A percentile compares a stretch with the other conserved stretches of the same genome.
These are phyloP conservation scores for Lepetodrilus schrolli DNA, from an alignment of 2,888 invertebrate species.

Conservation along the genomic window DNA sequence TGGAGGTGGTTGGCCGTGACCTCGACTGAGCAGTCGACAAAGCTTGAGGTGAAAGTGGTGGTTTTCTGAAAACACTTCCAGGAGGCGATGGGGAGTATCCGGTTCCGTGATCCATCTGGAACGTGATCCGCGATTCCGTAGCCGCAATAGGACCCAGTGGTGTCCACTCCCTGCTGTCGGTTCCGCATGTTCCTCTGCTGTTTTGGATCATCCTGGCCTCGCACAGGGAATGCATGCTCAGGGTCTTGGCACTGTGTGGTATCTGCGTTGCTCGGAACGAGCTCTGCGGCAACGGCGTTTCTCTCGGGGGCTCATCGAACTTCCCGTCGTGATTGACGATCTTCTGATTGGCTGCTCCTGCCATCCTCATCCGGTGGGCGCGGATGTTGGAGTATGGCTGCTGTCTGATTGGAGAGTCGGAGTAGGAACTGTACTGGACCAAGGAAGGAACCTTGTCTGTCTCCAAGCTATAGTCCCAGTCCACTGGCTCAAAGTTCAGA, in stretches of 20 bases:
- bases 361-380: constrained; percentile 71
- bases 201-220: constrained; percentile 66
- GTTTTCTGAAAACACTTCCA: constrained; percentile 44
- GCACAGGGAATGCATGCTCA: constrained; percentile 62
- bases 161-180: constrained; percentile 32
- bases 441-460: constrained; percentile 72
- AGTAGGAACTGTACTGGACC: constrained; percentile 70
- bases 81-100: constrained; percentile 10
- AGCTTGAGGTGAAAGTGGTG: constrained; percentile 40
- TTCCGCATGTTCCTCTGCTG: constrained; percentile 35
- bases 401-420: constrained; percentile 68
- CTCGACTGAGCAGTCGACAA: constrained; percentile 35
- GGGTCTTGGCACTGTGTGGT: constrained; percentile 69
- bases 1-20: constrained; percentile 48
- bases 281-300: constrained; percentile 47
- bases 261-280: constrained; percentile 57
- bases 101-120: neutral
- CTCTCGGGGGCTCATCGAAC: constrained; percentile 3
- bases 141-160: neutral
- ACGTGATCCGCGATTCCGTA: constrained; percentile 20
- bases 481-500: constrained; percentile 73
- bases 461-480: constrained; percentile 73
- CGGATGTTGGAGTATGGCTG: constrained; percentile 73
- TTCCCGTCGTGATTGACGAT: constrained; percentile 52
- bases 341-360: constrained; percentile 71